phyloP scores from a whole-genome alignment of 2,888 invertebrate species.

The Odontocerum albicorne region DNA sequence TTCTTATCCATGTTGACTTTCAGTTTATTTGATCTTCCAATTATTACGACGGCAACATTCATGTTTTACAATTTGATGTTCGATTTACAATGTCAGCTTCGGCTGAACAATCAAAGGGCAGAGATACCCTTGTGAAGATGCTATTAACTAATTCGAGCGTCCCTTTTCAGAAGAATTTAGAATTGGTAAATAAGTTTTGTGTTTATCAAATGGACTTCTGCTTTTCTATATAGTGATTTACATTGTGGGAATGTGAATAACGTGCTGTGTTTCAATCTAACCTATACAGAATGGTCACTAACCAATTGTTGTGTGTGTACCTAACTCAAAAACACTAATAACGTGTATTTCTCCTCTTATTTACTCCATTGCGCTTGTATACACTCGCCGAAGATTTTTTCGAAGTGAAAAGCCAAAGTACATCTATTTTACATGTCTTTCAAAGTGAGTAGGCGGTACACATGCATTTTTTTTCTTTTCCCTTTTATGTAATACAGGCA shows the following conservation, averaged over 20 bases:
- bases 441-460: slow-evolving; percentile 24
- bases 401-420: background rate
- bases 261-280: slow-evolving; percentile 27
- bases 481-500: too few species aligned
- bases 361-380: background rate
- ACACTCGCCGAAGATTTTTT: background rate
- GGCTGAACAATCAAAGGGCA: slow-evolving; percentile 29
- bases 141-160: slow-evolving; percentile 22
- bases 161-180: slow-evolving; percentile 27
- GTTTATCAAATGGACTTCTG: slow-evolving; percentile 18
- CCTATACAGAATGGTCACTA: slow-evolving; percentile 18
- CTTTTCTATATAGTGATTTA: slow-evolving; percentile 9
- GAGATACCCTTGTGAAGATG: slow-evolving; percentile 30
- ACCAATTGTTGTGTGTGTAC: slow-evolving; percentile 19
- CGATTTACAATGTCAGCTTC: slow-evolving; percentile 31
- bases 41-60: slow-evolving; percentile 14
- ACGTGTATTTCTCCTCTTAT: background rate
- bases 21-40: slow-evolving; percentile 20
- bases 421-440: slow-evolving; percentile 13
- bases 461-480: too few species aligned
- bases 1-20: slow-evolving; percentile 26
- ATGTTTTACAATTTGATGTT: slow-evolving; percentile 27
- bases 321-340: too few species aligned
- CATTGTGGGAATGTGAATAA: slow-evolving; percentile 12
- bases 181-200: slow-evolving; percentile 29